These are phyloP conservation scores for Pseudorhiza aurosa DNA, from an alignment of 30 jellyfish, hydroid and myxozoan genomes.

Conservation along the genomic window DNA sequence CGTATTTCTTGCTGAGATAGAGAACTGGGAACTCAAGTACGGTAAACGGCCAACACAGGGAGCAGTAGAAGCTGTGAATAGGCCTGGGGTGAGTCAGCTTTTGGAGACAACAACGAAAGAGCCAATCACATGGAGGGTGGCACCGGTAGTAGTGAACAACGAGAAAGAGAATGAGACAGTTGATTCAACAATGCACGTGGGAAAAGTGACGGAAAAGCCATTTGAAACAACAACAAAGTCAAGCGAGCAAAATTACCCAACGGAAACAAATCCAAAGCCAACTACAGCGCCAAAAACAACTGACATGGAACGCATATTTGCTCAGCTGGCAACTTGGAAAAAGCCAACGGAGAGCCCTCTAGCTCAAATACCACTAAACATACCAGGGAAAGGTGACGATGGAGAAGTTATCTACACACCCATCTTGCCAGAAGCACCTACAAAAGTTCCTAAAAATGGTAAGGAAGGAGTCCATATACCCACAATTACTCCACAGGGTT, in stretches of 20 bases:
- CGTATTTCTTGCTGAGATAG: constrained; percentile 43
- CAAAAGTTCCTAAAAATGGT: constrained; percentile 6
- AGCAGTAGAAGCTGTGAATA: constrained; percentile 58
- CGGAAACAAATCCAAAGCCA: constrained; percentile 5
- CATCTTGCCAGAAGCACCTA: constrained; percentile 60
- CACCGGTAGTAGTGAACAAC: constrained; percentile 41
- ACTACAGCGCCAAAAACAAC: constrained; percentile 40
- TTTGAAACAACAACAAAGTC: constrained; percentile 10
- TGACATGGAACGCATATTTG: constrained; percentile 34
- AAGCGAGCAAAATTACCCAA: neutral
- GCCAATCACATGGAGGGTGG: constrained; percentile 59
- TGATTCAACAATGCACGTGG: constrained; percentile 30
- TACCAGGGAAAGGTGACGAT: constrained; percentile 56
- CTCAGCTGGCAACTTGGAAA: constrained; percentile 43
- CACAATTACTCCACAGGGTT: neutral
- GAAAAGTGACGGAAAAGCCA: constrained; percentile 6
- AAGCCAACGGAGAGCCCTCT: constrained; percentile 43
- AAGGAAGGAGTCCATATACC: neutral
- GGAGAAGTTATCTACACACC: constrained; percentile 48
- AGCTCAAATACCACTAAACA: constrained; percentile 27
- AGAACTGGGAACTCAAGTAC: constrained; percentile 64
- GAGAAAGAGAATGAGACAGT: constrained; percentile 3
- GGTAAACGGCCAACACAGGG: constrained; percentile 19
- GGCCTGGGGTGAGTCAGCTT: constrained; percentile 18
- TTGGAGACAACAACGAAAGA: constrained; percentile 18